phyloP scores from a whole-genome alignment of 2,113 vertebrate species.

The Perccottus glenii region DNA sequence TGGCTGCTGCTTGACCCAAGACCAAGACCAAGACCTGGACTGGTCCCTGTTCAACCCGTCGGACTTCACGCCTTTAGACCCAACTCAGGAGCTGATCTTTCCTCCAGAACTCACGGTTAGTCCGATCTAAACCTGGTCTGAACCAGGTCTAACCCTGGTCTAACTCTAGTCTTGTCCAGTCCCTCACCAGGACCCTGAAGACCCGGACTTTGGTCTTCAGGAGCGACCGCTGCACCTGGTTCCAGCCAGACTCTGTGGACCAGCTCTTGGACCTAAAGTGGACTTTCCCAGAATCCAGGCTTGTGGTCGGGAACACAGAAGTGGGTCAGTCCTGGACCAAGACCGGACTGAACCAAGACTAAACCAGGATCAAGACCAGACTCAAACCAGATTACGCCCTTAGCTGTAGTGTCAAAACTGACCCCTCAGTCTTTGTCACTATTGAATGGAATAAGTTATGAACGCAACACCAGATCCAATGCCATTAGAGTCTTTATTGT shows the following conservation, averaged over 20 bases:
- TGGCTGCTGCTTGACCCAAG: conserved; percentile 80
- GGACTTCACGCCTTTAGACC: conserved; percentile 89
- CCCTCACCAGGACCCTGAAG: conserved; percentile 65
- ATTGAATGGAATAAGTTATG: too few species aligned
- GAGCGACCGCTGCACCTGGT: conserved; percentile 86
- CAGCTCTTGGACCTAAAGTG: conserved; percentile 87
- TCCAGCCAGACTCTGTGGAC: conserved; percentile 84
- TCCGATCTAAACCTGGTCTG: conserved; percentile 31
- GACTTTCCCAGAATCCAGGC: conserved; percentile 82
- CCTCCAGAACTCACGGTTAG: conserved; percentile 91
- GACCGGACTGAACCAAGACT: background rate
- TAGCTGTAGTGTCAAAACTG: too few species aligned
- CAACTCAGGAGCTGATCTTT: conserved; percentile 95
- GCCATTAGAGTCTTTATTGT: too few species aligned
- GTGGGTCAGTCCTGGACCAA: conserved; percentile 78
- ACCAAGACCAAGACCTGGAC: background rate
- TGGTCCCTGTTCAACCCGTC: conserved; percentile 68
- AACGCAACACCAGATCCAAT: too few species aligned
- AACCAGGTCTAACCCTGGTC: conserved; percentile 77
- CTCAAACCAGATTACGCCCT: too few species aligned
- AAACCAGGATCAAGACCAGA: background rate
- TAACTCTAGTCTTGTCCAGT: conserved; percentile 63
- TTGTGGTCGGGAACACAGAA: conserved; percentile 97
- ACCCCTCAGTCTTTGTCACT: too few species aligned
- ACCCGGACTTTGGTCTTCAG: conserved; percentile 78